Conservation (phyloP, 2,797 vertebrate species). For the Nannoperca australis region DNA sequence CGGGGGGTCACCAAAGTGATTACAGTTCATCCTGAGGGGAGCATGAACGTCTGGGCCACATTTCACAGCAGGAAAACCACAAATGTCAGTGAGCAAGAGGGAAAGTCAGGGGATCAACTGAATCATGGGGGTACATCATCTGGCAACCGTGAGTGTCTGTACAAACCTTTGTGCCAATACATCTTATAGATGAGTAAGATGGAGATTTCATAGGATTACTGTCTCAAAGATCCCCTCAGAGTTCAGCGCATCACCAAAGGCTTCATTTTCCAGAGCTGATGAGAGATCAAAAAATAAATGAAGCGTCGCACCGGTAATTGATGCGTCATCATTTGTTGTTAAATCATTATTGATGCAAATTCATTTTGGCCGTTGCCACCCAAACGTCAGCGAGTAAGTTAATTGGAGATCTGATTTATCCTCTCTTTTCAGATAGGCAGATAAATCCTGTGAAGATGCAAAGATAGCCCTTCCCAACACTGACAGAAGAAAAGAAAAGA, state of each 20-base stretch:
- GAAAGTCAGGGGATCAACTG: not conserved
- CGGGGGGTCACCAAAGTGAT: too few relatives aligned
- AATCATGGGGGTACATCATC: not conserved
- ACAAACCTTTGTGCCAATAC: too few relatives aligned
- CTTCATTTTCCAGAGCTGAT: not conserved
- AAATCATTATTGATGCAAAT: not conserved
- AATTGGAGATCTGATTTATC: conserved; percentile 1
- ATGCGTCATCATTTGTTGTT: too few relatives aligned
- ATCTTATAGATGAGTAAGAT: too few relatives aligned
- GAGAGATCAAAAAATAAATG: not conserved
- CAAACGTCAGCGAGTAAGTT: conserved; percentile 7
- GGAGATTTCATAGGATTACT: too few relatives aligned
- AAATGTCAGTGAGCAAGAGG: not conserved
- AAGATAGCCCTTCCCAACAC: conserved; percentile 28
- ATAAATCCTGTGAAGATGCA: conserved; percentile 28
- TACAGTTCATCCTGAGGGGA: too few relatives aligned
- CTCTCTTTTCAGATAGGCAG: conserved; percentile 12
- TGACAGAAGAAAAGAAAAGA: not conserved
- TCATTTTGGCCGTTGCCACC: not conserved
- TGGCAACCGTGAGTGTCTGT: too few relatives aligned
- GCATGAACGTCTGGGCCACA: too few relatives aligned
- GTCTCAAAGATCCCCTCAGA: too few relatives aligned
- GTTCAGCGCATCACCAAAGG: too few relatives aligned
- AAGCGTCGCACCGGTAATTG: not conserved
- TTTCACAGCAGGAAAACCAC: not conserved